Conservation (phyloP, 2,888 invertebrate species). For the Erebia epiphron region DNA sequence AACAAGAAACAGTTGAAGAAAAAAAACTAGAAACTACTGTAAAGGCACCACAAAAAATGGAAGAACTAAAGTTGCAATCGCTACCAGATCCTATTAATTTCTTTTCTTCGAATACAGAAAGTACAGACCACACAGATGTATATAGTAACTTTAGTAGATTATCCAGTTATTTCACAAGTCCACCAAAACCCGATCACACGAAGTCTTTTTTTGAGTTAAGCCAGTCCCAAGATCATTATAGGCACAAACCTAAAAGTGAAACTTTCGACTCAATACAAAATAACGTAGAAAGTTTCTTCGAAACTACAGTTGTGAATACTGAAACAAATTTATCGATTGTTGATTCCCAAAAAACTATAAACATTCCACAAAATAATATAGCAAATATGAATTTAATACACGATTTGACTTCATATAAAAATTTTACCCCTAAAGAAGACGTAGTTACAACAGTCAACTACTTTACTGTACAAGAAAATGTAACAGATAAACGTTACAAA, state of each 20-base stretch:
- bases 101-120: conserved; percentile 47
- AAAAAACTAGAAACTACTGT: neutral
- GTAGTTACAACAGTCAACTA: conserved; percentile 62
- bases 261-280: conserved; percentile 34
- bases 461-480: conserved; percentile 54
- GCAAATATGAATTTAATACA: conserved; percentile 57
- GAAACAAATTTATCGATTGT: neutral
- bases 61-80: conserved; percentile 34
- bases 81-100: conserved; percentile 64
- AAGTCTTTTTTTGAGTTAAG: conserved; percentile 81
- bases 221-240: conserved; percentile 73
- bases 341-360: conserved; percentile 37
- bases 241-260: conserved; percentile 49
- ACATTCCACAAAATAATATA: conserved; percentile 50
- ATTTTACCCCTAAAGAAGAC: conserved; percentile 52
- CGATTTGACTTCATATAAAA: conserved; percentile 64
- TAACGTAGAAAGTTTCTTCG: conserved; percentile 39
- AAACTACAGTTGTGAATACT: conserved; percentile 26
- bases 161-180: conserved; percentile 71
- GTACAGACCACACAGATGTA: conserved; percentile 44
- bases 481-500: too few relatives aligned
- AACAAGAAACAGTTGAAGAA: conserved; percentile 14
- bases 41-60: conserved; percentile 25
- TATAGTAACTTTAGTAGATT: conserved; percentile 58
- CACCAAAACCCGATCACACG: conserved; percentile 63